Evolutionary conservation across 1,140 invertebrate species (phyloP).

Genomic region (Capitella teleta): DNA sequence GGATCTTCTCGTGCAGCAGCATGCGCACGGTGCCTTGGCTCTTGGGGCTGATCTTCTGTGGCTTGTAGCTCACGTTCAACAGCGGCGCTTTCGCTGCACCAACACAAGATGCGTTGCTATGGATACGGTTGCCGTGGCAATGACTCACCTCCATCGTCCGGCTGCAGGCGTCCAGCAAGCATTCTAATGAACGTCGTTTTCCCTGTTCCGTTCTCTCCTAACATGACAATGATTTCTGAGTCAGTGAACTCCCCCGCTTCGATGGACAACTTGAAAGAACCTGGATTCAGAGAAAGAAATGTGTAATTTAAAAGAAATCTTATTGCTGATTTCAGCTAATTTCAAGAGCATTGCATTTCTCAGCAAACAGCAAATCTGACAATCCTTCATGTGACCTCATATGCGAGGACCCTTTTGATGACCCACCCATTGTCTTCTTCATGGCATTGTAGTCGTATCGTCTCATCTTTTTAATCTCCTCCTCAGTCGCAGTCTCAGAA

Average conservation of each 20-base stretch:
- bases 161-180: slow-evolving; percentile 86
- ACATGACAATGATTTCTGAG: slow-evolving; percentile 95
- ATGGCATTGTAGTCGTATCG: slow-evolving; percentile 87
- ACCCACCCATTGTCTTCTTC: slow-evolving; percentile 57
- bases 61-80: slow-evolving; percentile 97
- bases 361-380: too few relatives aligned
- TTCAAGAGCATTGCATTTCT: too few relatives aligned
- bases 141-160: slow-evolving; percentile 72
- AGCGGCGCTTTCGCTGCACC: slow-evolving; percentile 66
- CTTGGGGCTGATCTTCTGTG: slow-evolving; percentile 98
- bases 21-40: slow-evolving; percentile 83
- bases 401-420: not conserved
- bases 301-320: too few relatives aligned
- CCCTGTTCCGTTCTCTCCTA: slow-evolving; percentile 98
- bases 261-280: slow-evolving; percentile 70
- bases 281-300: too few relatives aligned
- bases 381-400: too few relatives aligned
- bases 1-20: slow-evolving; percentile 88
- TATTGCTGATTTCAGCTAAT: too few relatives aligned
- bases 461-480: slow-evolving; percentile 92
- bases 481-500: slow-evolving; percentile 91
- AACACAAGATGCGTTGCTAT: too few relatives aligned
- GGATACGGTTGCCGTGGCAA: too few relatives aligned
- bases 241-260: slow-evolving; percentile 92
- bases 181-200: slow-evolving; percentile 99